Base-by-base conservation (phyloP, 1,140 invertebrate genomes). In the Bilobella aurantiaca region DNA sequence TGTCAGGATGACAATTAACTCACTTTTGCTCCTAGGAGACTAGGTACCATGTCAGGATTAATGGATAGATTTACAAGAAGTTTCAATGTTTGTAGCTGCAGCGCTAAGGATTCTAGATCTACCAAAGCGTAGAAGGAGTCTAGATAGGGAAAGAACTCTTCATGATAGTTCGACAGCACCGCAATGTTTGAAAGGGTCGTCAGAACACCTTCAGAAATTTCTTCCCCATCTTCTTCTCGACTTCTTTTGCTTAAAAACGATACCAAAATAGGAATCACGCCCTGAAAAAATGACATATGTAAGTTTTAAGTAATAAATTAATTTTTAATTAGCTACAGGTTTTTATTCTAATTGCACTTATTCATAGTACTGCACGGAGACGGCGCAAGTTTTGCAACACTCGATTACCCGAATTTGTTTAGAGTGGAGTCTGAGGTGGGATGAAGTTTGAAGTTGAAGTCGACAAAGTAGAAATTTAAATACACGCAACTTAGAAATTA, bases 31-130 rank as follows among this genome's bases (percentile, higher is more conserved):
- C 83, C 83, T 53, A 86, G 73, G 28, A 86, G 75, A 69, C 81
- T 79, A 18, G 83, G 83, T 21, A 86, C 79, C 77, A 85, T 81
- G 62, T 83, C 80, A 70, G 80, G 76, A 75, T 85, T 85, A 68
- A 81, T 83, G 2, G 84, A 83, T 2, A 86, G 75, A 75, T 86
- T 86, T 49, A 85, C 83, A n/a, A 86, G 77, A 29, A 86, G 74
- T 72, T 83, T 82, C 0, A 84, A 74, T 16, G 82, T 78, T 71
- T 86, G 83, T 16, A 85, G 73, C 69, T 80, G 77, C 31, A 80
- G 71, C 46, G 77, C 74, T 29, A 73, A 70, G 63, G 71, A 75
- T 1, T 67, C 71, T 58, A 73, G 74, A 64, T 80, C 79, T 3
- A 81, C 71, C 16, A 82, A 72, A 14, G 71, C 59, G 63, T 80